Evolutionary conservation across 2,888 invertebrate species (phyloP).

Genomic region (Ornithoptera priamus): DNA sequence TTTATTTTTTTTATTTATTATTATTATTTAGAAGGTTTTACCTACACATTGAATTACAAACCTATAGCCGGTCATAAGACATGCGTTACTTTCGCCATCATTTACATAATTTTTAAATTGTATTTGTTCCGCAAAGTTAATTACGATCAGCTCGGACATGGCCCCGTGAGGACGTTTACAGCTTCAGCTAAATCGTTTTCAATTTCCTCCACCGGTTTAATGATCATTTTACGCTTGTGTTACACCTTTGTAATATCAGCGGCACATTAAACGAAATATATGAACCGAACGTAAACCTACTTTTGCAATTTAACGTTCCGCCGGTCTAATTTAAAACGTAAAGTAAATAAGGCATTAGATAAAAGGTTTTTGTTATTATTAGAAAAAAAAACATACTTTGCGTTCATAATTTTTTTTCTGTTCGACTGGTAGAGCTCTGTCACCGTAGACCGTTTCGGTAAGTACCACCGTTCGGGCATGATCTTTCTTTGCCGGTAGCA

Average conservation of each 20-base stretch:
- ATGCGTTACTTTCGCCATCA: background rate
- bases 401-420: no score
- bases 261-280: constrained; percentile 21
- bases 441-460: no score
- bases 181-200: constrained; percentile 26
- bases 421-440: no score
- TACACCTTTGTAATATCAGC: constrained; percentile 26
- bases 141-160: constrained; percentile 9
- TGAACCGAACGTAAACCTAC: constrained; percentile 17
- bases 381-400: background rate
- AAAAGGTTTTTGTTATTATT: no score
- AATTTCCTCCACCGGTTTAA: constrained; percentile 25
- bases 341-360: background rate
- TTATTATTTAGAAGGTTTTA: no score
- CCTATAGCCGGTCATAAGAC: no score
- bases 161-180: constrained; percentile 20
- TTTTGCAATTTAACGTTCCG: background rate
- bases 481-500: no score
- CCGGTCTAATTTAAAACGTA: background rate
- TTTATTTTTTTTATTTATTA: no score
- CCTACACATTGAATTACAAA: no score
- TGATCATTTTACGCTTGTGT: constrained; percentile 23
- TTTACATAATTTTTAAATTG: background rate
- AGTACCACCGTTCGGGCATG: no score
- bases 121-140: constrained; percentile 8